phyloP scores from a whole-genome alignment of 2,888 invertebrate species.

The Dolichopus griseipennis region DNA sequence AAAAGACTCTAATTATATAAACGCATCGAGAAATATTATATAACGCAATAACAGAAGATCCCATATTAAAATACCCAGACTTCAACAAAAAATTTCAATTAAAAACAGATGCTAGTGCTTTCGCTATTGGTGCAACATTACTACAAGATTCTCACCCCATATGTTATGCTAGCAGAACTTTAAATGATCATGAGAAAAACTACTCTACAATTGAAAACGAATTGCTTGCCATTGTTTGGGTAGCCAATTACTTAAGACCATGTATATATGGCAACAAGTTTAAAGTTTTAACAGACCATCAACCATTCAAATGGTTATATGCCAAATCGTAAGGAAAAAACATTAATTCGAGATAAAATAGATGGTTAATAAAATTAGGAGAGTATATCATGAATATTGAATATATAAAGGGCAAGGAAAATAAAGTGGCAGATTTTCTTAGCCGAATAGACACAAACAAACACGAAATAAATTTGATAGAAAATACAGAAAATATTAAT shows the following conservation, averaged over 20 bases:
- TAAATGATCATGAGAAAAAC: constrained; percentile 23
- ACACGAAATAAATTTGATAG: no score
- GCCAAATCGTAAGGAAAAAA: constrained; percentile 33
- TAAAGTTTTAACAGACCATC: no score
- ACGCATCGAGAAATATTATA: no score
- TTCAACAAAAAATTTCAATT: background rate
- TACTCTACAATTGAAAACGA: constrained; percentile 33
- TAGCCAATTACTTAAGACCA: no score
- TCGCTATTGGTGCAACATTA: background rate
- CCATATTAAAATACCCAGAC: background rate
- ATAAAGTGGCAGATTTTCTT: no score
- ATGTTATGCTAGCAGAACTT: constrained; percentile 28
- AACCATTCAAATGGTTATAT: constrained; percentile 39
- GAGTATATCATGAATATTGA: no score
- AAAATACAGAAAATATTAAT: no score
- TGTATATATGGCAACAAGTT: no score
- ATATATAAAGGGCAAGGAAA: no score
- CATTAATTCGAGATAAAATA: constrained; percentile 32
- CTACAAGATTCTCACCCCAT: constrained; percentile 25
- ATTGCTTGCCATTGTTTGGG: constrained; percentile 30
- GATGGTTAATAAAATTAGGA: constrained; percentile 36
- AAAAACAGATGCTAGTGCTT: background rate
- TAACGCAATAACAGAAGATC: background rate
- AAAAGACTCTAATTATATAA: background rate
- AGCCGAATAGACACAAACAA: no score